A percentile compares a stretch with the other conserved stretches of the same genome.
Evolutionary conservation across 2,888 invertebrate species (phyloP).

Genomic region (Eupithecia subfuscata): DNA sequence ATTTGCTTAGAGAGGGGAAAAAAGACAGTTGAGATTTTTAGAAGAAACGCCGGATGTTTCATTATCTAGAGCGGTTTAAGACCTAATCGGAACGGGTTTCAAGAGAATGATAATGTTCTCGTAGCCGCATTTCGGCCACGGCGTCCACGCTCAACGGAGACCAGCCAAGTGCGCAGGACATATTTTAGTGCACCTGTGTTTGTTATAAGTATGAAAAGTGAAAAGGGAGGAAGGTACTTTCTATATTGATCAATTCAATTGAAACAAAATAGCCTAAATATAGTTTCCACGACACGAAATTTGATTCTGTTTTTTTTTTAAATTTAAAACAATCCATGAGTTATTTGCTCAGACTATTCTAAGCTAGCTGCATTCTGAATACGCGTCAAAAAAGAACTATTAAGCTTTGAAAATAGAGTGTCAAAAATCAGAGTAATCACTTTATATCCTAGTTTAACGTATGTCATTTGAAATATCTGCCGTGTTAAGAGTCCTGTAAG

Average conservation of each 20-base stretch:
- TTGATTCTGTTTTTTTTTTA: too few species aligned
- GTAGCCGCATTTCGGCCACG: too few species aligned
- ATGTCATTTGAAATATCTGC: too few species aligned
- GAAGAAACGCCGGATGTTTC: background rate
- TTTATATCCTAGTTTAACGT: too few species aligned
- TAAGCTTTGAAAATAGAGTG: background rate
- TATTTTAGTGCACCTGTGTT: too few species aligned
- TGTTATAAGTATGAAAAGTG: background rate
- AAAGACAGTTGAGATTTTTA: constrained; percentile 8
- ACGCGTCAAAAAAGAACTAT: background rate
- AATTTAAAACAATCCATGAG: too few species aligned
- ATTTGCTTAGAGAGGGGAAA: constrained; percentile 39
- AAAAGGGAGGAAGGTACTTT: background rate
- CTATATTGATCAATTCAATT: background rate
- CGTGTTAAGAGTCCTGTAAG: too few species aligned
- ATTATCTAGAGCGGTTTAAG: background rate
- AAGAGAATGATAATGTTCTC: too few species aligned
- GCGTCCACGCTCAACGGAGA: too few species aligned
- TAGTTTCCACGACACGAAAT: background rate
- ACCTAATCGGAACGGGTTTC: background rate
- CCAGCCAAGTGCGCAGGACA: too few species aligned
- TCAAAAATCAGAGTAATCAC: too few species aligned
- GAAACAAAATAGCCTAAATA: background rate
- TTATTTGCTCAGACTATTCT: background rate
- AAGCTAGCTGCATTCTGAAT: background rate